Conservation (phyloP, 2,888 invertebrate genomes). For the Leucophenga montana region DNA sequence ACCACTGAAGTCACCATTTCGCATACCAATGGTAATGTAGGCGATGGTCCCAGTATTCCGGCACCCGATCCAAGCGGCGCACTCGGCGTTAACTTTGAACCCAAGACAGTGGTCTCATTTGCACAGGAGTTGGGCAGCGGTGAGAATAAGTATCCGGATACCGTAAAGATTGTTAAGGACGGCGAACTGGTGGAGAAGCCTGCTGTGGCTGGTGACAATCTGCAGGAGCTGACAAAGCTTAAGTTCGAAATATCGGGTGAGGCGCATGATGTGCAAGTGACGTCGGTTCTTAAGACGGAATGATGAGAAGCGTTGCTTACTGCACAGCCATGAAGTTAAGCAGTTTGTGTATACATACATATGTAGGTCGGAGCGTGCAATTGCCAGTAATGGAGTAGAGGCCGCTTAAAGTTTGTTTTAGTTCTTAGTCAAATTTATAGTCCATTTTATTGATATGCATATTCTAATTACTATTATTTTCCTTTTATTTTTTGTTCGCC, state of each 20-base stretch:
- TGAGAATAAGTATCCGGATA: constrained; percentile 70
- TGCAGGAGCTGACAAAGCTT: constrained; percentile 66
- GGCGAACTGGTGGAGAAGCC: constrained; percentile 28
- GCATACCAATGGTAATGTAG: constrained; percentile 59
- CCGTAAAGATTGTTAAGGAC: constrained; percentile 59
- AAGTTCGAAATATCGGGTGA: constrained; percentile 70
- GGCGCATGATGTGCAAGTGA: constrained; percentile 64
- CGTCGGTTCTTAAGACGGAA: constrained; percentile 58
- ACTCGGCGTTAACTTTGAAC: constrained; percentile 65
- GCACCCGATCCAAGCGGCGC: constrained; percentile 61
- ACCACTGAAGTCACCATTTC: constrained; percentile 57
- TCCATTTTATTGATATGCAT: constrained; percentile 2
- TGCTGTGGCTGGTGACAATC: constrained; percentile 46
- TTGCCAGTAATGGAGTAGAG: neutral
- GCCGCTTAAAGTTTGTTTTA: constrained; percentile 1
- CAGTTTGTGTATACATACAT: constrained; percentile 19
- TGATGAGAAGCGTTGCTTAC: constrained; percentile 36
- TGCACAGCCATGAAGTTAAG: neutral
- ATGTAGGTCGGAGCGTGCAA: constrained; percentile 1
- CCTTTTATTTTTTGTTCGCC: neutral
- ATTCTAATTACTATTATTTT: neutral
- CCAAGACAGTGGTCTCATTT: constrained; percentile 69
- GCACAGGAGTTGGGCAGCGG: constrained; percentile 67
- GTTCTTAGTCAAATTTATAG: constrained; percentile 54
- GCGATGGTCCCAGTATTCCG: constrained; percentile 52